Evolutionary conservation across 23 tunicate species (phyloP).

Genomic region (Botrylloides violaceus): DNA sequence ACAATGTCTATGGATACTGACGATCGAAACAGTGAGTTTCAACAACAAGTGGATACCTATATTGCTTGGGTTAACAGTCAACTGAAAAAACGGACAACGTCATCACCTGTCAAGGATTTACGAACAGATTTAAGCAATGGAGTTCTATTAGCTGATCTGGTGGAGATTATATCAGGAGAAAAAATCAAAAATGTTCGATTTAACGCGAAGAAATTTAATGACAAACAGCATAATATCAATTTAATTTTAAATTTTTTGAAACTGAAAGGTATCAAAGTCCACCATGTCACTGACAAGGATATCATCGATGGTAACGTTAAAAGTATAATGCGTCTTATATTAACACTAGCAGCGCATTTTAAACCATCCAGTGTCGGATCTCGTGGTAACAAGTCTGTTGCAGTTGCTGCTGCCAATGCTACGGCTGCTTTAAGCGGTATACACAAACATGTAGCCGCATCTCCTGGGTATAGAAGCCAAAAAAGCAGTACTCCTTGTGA

Average conservation of each 20-base stretch:
- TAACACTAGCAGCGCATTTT: conserved; percentile 88
- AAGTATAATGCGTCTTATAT: conserved; percentile 59
- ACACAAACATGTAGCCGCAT: background rate
- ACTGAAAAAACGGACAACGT: conserved; percentile 34
- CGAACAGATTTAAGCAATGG: conserved; percentile 63
- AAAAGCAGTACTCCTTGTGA: conserved; percentile 8
- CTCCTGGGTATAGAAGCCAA: background rate
- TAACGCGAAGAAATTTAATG: conserved; percentile 1
- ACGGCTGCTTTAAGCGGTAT: conserved; percentile 2
- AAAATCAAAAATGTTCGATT: background rate
- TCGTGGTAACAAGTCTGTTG: conserved; percentile 2
- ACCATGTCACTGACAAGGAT: conserved; percentile 27
- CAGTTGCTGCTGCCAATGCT: conserved; percentile 9
- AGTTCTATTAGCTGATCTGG: conserved; percentile 22
- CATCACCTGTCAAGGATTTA: conserved; percentile 35
- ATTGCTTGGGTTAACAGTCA: conserved; percentile 89
- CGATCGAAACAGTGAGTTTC: conserved; percentile 1
- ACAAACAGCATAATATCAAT: conserved; percentile 7
- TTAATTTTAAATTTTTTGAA: conserved; percentile 3
- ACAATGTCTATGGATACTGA: background rate
- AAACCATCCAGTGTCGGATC: conserved; percentile 73
- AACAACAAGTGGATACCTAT: conserved; percentile 75
- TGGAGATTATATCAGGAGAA: conserved; percentile 64
- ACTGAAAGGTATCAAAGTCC: background rate
- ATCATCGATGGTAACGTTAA: conserved; percentile 55